Evolutionary conservation across 1,140 invertebrate species (phyloP).

Genomic region (Orius insidiosus): DNA sequence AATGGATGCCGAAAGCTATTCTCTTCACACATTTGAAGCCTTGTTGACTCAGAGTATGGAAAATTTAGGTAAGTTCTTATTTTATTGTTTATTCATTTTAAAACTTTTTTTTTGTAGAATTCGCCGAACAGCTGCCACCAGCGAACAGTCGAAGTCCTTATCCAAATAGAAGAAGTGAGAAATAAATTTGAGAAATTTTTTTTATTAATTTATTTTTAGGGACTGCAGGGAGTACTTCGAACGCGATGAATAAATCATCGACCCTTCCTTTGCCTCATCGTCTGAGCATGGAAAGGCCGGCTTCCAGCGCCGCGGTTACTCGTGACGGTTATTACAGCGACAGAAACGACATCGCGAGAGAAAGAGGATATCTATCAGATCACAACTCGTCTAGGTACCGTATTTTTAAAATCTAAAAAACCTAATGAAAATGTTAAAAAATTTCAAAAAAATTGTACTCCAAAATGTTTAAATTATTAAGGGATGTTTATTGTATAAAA

Average conservation of each 20-base stretch:
- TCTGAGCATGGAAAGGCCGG: conserved; percentile 31
- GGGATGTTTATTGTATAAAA: too few species aligned
- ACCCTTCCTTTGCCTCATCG: conserved; percentile 48
- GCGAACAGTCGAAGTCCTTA: conserved; percentile 68
- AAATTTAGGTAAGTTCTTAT: conserved; percentile 55
- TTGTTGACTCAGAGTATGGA: conserved; percentile 87
- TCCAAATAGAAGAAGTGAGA: conserved; percentile 62
- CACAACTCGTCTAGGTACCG: conserved; percentile 41
- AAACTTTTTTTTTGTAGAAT: conserved; percentile 41
- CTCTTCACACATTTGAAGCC: conserved; percentile 82
- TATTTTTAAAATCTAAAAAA: background rate
- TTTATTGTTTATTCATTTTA: too few species aligned
- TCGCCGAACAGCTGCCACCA: conserved; percentile 64
- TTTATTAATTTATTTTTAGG: conserved; percentile 11
- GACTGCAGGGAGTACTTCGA: conserved; percentile 20
- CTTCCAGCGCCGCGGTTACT: conserved; percentile 30
- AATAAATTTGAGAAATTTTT: background rate
- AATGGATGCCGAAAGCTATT: conserved; percentile 88
- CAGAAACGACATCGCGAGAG: conserved; percentile 59
- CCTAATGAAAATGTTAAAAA: too few species aligned
- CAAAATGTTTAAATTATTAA: too few species aligned
- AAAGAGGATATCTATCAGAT: conserved; percentile 64
- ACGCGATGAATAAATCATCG: conserved; percentile 47
- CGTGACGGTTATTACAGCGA: conserved; percentile 74
- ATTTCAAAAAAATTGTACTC: too few species aligned